Base-by-base conservation (phyloP, 1,140 invertebrate species). In the Hycleus phaleratus region DNA sequence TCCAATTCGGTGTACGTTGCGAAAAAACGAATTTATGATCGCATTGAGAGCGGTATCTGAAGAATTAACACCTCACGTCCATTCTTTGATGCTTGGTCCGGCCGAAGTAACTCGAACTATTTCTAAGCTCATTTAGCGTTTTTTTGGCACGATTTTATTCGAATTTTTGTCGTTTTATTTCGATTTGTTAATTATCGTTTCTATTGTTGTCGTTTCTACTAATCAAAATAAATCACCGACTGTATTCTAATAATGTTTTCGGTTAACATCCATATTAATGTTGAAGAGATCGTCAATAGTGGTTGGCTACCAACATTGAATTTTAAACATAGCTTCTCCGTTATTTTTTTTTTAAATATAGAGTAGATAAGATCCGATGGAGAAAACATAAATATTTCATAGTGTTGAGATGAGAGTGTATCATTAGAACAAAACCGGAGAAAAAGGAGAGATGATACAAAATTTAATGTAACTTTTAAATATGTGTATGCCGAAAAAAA, bases 321-420 rank as follows among this genome's bases (percentile, higher is more conserved):
- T 59, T 59, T 59, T 60, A 60, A 60, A 60, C 49, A 49, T 56
- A 48, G 59, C 58, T 60, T 59, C 62, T 58, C 49, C 40, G 44
- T 32, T 38, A 53, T 38, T 63, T 63, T 66, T 63, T 66, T 46
- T 59, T 32, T 7, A 32, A 18, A 18, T 18, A 18, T 18, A 18
- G 18, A 44, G 42, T 60, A 62, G 54, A 65, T 62, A 53, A 63
- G 46, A 65, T 46, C 54, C 60, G 26, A 56, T 54, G 60, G 49
- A 60, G 32, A 61, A 61, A 61, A 65, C 60, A 67, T 67, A 67
- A 62, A 67, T 67, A 65, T 67, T 66, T 61, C 60, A 62, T 67
- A 66, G 64, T 64, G 62, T 66, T 54, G 7, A 56, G 56, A 57
- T 56, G 48, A 47, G 54, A 57, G 49, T 38, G 53, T 58, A 44